Base-by-base conservation (phyloP, 2,113 vertebrate genomes). In the Pelecanus crispus region DNA sequence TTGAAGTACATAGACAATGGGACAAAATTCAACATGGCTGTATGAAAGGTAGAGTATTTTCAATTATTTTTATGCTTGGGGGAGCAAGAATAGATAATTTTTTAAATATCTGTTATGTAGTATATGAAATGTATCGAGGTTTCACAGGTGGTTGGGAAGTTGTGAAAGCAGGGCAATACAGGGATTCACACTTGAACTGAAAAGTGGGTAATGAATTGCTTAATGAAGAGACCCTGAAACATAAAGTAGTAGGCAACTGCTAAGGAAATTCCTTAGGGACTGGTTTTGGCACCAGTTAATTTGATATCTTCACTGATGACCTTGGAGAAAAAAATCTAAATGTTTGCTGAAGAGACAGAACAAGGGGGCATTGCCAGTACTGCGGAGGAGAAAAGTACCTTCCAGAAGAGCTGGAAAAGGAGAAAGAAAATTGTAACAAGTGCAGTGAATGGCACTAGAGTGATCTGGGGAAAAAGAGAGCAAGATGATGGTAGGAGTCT, bases 241-340 rank as follows among this genome's bases (percentile, higher is more conserved):
- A 62, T 26, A 10, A 86, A 93, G 14, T 7, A 80, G 71, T 34
- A 38, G 52, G 36, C 13, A 45, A 47, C 15, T 82, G 47, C 68
- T 87, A 74, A 66, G 52, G 32, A 95, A 89, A 89, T 95, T 91
- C 81, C 49, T 67, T 34, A 28, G 42, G 47, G 42, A 50, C 59
- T 59, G 47, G 6, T 67, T 94, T 91, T 87, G 86, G 65, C 81
- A 71, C 9, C 20, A 44, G 7, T 45, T 66, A 62, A 50, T 78
- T 81, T 87, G 42, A 6, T 87, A 67, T 84, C 55, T 87, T 83
- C 50, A 29, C 29, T 71, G 59, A 77, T 84, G 93, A 85, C 94
- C 94, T 94, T 95, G 87, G 78, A 87, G 71, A 40, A 92, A 90
- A 90, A 89, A 84, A 79, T 3, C 36, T 75, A 70, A 78, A 74